These are phyloP conservation scores for Slavum lentiscoides DNA, from an alignment of 2,888 invertebrate species.

Conservation along the genomic window DNA sequence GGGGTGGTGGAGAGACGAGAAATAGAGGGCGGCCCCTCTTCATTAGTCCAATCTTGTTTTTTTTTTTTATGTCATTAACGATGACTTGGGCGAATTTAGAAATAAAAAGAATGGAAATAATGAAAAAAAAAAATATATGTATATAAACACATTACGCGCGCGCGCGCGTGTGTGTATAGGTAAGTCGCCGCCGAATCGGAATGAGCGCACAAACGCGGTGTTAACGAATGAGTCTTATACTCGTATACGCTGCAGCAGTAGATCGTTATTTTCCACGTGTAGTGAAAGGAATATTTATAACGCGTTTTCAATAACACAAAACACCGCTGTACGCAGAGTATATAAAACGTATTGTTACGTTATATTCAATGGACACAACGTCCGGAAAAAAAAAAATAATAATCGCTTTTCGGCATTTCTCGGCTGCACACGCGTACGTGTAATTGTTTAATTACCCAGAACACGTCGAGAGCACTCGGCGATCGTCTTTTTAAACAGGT, in stretches of 20 bases:
- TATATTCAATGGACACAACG: constrained; percentile 1
- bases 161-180: too few relatives aligned
- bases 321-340: neutral
- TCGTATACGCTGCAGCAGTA: neutral
- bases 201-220: constrained; percentile 43
- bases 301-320: constrained; percentile 49
- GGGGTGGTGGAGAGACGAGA: constrained; percentile 23
- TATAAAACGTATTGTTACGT: neutral
- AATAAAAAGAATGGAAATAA: constrained; percentile 51
- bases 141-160: neutral
- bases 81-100: constrained; percentile 53
- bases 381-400: too few relatives aligned
- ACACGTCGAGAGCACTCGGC: neutral
- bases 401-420: constrained; percentile 40
- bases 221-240: constrained; percentile 39
- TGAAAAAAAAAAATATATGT: constrained; percentile 22
- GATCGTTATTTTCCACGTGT: constrained; percentile 35
- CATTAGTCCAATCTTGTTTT: constrained; percentile 52
- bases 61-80: constrained; percentile 50
- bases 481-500: too few relatives aligned
- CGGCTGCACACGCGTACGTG: neutral
- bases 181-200: constrained; percentile 30
- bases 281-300: constrained; percentile 46
- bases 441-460: constrained; percentile 47
- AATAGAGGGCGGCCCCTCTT: constrained; percentile 50